Conservation (phyloP, 2,113 vertebrate genomes). For the Halcyon malimbica region DNA sequence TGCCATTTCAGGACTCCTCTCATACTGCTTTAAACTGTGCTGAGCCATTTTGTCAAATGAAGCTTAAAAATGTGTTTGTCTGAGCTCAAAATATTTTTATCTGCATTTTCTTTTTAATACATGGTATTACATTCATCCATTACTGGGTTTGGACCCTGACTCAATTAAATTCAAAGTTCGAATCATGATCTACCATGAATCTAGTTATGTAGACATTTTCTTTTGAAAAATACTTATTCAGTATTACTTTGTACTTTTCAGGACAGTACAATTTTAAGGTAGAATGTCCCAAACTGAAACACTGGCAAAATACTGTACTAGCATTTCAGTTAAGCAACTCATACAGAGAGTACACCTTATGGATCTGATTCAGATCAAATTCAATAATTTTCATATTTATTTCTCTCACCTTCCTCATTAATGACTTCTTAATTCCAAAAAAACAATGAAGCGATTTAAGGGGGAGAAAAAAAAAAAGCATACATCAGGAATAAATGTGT, state of each 20-base stretch:
- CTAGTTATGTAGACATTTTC: background rate
- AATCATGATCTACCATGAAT: background rate
- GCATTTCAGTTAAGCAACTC: background rate
- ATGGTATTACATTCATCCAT: background rate
- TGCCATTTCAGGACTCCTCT: slow-evolving; percentile 29
- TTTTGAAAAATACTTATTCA: background rate
- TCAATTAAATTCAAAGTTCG: background rate
- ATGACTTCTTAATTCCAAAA: background rate
- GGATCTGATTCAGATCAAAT: background rate
- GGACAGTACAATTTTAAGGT: background rate
- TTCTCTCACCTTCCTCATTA: background rate
- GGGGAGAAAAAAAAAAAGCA: background rate
- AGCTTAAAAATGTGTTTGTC: background rate
- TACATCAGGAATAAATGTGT: fast-evolving
- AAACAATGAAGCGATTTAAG: background rate
- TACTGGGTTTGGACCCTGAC: background rate
- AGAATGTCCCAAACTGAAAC: background rate
- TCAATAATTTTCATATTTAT: background rate
- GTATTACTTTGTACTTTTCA: background rate
- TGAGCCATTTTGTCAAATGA: slow-evolving; percentile 17
- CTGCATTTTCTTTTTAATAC: background rate
- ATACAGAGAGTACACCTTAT: fast-evolving
- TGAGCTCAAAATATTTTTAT: background rate
- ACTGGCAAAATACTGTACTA: background rate
- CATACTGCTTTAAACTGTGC: background rate